phyloP scores from a whole-genome alignment of 53 echinoderm and acorn worm species.

The Glandiceps talaboti region DNA sequence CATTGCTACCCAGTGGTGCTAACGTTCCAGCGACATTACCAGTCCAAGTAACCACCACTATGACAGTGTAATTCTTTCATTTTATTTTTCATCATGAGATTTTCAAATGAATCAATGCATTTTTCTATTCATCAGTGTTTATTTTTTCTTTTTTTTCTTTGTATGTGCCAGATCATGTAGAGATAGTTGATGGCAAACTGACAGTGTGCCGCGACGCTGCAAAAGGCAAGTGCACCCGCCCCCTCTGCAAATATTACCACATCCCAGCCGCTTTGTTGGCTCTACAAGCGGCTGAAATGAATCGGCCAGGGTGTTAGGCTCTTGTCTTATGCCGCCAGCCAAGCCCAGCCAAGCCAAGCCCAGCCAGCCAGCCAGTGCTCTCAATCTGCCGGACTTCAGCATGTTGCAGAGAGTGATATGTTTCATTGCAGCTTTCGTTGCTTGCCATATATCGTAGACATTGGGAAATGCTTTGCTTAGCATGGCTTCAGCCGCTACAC shows the following conservation, averaged over 20 bases:
- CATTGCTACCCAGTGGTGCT: constrained; percentile 24
- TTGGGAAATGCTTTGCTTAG: not conserved
- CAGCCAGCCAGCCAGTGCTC: not conserved
- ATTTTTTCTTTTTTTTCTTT: not conserved
- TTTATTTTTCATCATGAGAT: constrained; percentile 6
- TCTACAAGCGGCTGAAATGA: not conserved
- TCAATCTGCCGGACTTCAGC: not conserved
- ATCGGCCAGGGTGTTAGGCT: not conserved
- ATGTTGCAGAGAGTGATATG: not conserved
- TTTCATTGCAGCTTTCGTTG: not conserved
- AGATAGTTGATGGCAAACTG: constrained; percentile 98
- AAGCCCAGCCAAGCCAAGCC: not conserved
- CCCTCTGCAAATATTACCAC: constrained; percentile 99
- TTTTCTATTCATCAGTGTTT: not conserved
- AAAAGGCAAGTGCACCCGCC: constrained; percentile 99
- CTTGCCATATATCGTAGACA: not conserved
- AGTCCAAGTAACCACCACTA: constrained; percentile 45
- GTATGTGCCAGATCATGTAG: constrained; percentile 79
- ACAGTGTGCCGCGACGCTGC: constrained; percentile 96
- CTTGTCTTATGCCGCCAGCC: not conserved
- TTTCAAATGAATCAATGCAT: not conserved
- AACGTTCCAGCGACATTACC: constrained; percentile 56
- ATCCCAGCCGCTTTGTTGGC: constrained; percentile 24
- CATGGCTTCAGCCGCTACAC: not conserved
- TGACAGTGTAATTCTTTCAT: not conserved